Percentiles rank a stretch among this genome's conserved stretches.
phyloP scores from a whole-genome alignment of 2,113 vertebrate genomes.

The Cyprinus carpio region DNA sequence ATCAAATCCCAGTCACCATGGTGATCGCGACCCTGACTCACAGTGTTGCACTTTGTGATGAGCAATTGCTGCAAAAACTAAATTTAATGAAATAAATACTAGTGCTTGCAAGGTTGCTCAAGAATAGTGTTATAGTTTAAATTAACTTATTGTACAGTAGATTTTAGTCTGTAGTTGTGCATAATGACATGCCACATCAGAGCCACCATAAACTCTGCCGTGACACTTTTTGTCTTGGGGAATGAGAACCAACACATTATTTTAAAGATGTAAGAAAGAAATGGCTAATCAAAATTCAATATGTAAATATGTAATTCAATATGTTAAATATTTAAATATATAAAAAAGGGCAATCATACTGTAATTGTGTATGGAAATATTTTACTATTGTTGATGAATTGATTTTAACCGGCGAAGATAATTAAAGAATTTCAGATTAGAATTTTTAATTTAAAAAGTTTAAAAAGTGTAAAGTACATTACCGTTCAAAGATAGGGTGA shows the following conservation, averaged over 20 bases:
- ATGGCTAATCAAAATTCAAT: neutral
- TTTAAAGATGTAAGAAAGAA: neutral
- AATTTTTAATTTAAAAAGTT: too few relatives aligned
- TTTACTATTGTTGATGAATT: too few relatives aligned
- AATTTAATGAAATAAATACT: neutral
- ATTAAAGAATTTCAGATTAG: too few relatives aligned
- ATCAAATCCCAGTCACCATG: slow-evolving; percentile 5
- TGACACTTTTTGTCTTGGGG: neutral
- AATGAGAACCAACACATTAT: neutral
- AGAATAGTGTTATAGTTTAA: neutral
- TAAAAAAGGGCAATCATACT: neutral
- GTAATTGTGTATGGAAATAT: too few relatives aligned
- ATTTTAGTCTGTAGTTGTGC: neutral
- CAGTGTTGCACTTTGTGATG: neutral
- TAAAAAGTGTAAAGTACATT: too few relatives aligned
- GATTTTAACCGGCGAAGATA: too few relatives aligned
- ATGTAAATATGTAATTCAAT: too few relatives aligned
- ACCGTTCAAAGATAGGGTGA: too few relatives aligned
- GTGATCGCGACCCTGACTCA: slow-evolving; percentile 3
- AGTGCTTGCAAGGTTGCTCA: neutral
- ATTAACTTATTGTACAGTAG: neutral
- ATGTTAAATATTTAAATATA: neutral
- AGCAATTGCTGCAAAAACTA: neutral
- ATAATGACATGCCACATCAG: neutral
- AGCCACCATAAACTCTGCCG: neutral